These are phyloP conservation scores for Aurelia sp. DNA, from an alignment of 30 jellyfish, hydroid and myxozoan species.

Conservation along the genomic window DNA sequence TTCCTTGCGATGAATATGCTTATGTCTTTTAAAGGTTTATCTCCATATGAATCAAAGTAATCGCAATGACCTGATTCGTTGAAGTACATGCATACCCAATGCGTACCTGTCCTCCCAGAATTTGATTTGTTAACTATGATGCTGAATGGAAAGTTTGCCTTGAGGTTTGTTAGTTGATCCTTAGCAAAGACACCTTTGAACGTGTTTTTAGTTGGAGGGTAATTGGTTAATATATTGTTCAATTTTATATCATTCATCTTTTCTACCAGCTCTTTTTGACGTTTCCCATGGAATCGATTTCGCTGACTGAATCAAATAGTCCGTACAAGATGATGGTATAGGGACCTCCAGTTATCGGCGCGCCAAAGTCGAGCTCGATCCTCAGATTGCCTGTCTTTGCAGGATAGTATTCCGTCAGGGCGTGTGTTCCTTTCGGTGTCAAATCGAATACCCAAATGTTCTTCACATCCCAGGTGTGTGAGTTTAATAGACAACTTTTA, in stretches of 20 bases:
- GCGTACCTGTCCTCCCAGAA: no score
- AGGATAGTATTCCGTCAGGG: not conserved
- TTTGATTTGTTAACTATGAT: no score
- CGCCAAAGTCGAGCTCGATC: not conserved
- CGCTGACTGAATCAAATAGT: not conserved
- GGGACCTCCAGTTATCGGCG: not conserved
- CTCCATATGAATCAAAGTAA: no score
- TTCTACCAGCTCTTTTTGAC: not conserved
- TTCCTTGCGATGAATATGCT: no score
- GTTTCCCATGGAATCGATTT: not conserved
- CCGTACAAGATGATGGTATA: not conserved
- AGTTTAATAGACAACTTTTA: slow-evolving; percentile 1
- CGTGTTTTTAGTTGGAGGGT: no score
- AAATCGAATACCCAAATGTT: slow-evolving; percentile 7
- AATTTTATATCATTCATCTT: not conserved
- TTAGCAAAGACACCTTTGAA: no score
- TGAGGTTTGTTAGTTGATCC: no score
- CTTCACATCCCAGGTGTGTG: not conserved
- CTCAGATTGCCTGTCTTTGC: slow-evolving; percentile 6
- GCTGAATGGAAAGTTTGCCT: no score
- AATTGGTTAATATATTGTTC: not conserved
- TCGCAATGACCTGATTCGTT: no score
- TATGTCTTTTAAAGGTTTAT: no score
- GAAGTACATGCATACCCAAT: no score
- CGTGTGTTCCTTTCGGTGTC: not conserved